Evolutionary conservation across 2,113 vertebrate species (phyloP), one percentile per base, ranked within the genome.

Genomic region (Tichodroma muraria): DNA sequence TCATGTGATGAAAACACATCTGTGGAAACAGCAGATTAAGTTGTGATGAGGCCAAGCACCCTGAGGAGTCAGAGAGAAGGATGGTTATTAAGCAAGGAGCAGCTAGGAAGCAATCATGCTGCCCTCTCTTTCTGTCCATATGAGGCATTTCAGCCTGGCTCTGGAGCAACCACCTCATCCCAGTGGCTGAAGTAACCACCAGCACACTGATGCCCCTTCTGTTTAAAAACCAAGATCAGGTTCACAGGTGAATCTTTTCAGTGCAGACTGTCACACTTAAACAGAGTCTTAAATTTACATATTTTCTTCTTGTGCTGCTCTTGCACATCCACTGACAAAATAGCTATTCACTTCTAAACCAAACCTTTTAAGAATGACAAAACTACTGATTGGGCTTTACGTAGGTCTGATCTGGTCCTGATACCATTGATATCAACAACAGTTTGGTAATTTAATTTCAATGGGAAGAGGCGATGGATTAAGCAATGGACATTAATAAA

Each of bases 41-140:
- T 82, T 7, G 10, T 86, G 85, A 88, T 92, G 63, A 85, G 33
- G 68, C 92, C 80, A 96, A 88, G 79, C 81, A 80, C 76, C 88
- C 92, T 30, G 57, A 95, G 37, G 54, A 92, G 50, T 72, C 35
- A 61, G 56, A 71, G 70, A 71, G 37, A 96, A 94, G 80, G 37
- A 83, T 78, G 49, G 15, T 79, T 85, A 88, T 71, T 91, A 87
- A 68, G 70, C 65, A 96, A 84, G 76, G 33, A 91, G 56, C 64
- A 84, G 82, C 80, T 93, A 86, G 88, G 85, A 92, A 96, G 89
- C 73, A 95, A 95, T 87, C 77, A 92, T 24, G 65, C 38, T 81
- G 50, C 28, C 49, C 61, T 76, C 33, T 73, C 63, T 84, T 90
- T 85, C 81, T 19, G 0, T 65, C 59, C 38, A 21, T 44, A 28